Evolutionary conservation across 2,113 vertebrate genomes (phyloP).

Genomic region (Rhodinocichla rosea): DNA sequence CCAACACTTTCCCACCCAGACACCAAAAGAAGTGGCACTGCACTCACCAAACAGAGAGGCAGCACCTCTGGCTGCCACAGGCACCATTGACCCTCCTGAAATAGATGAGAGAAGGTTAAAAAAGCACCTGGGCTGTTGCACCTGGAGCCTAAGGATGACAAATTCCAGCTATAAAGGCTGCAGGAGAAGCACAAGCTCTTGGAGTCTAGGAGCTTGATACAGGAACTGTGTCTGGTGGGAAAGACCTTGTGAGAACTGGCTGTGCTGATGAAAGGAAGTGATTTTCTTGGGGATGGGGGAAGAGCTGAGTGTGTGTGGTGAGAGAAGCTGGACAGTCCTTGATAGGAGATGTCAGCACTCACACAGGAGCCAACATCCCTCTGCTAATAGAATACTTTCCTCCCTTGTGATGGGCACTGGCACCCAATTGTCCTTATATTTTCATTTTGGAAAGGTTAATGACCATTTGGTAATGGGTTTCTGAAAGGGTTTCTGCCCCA

Average conservation of each 20-base stretch:
- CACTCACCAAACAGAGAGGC: neutral
- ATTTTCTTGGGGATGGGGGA: neutral
- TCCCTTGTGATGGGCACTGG: neutral
- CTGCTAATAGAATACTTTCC: neutral
- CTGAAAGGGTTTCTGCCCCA: neutral
- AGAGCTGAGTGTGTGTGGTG: neutral
- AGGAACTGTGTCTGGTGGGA: neutral
- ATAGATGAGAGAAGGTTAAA: neutral
- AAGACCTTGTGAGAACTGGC: neutral
- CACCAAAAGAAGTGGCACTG: neutral
- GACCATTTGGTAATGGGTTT: neutral
- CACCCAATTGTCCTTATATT: neutral
- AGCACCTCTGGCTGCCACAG: neutral
- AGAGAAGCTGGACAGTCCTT: neutral
- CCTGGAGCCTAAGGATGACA: neutral
- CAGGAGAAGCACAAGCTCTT: neutral
- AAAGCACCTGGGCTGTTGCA: neutral
- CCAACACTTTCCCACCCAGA: neutral
- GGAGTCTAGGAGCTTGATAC: neutral
- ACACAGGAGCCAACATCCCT: neutral
- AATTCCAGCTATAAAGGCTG: neutral
- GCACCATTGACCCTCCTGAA: neutral
- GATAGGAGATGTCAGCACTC: neutral
- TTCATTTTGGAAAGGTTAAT: neutral
- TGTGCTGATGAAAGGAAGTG: neutral